Evolutionary conservation across 2,113 vertebrate species (phyloP).

Genomic region (Megaptera novaeangliae): DNA sequence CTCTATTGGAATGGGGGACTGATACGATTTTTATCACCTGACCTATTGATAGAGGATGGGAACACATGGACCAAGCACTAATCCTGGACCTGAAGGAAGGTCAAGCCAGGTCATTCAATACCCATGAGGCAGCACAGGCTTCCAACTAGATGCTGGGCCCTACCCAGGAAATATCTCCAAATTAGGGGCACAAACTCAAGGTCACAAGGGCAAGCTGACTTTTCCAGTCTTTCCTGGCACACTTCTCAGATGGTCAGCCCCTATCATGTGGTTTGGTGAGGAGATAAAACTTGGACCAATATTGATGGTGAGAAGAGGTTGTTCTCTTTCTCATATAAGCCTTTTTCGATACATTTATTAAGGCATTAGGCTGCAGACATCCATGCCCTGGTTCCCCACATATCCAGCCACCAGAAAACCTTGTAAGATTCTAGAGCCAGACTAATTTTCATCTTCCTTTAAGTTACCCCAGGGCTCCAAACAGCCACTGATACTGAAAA

Average conservation of each 20-base stretch:
- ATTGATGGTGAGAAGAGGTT: background rate
- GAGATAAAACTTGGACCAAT: background rate
- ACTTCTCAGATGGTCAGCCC: background rate
- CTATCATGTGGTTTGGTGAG: background rate
- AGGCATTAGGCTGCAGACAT: background rate
- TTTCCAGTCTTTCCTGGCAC: background rate
- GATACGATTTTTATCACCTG: background rate
- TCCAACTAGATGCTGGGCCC: background rate
- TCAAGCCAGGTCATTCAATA: background rate
- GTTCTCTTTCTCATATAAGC: background rate
- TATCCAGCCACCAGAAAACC: background rate
- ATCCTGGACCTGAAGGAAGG: background rate
- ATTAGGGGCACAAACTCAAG: background rate
- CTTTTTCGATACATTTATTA: background rate
- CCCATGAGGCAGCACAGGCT: background rate
- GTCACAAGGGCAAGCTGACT: background rate
- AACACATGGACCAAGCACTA: background rate
- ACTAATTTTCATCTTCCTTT: background rate
- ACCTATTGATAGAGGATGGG: background rate
- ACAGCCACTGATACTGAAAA: background rate
- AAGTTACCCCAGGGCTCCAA: constrained; percentile 11
- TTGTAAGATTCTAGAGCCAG: background rate
- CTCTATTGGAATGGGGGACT: background rate
- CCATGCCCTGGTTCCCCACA: background rate
- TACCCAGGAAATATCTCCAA: background rate